Percentiles rank a stretch among this genome's conserved stretches.
These are phyloP conservation scores for Pediacus dermestoides DNA, from an alignment of 2,888 invertebrate species.

Conservation along the genomic window DNA sequence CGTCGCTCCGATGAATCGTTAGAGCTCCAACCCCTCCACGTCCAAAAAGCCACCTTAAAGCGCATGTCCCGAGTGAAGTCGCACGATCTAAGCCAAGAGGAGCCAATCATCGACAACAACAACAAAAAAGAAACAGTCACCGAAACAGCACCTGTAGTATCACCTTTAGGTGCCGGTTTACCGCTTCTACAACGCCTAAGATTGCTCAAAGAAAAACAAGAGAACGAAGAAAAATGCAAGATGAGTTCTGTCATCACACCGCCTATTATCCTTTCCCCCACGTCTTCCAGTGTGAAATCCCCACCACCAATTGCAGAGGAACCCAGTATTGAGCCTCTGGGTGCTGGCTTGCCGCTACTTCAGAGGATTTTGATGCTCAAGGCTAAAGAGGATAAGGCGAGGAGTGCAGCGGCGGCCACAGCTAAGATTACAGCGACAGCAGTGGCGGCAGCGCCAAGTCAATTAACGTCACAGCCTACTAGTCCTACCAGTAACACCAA, in stretches of 20 bases:
- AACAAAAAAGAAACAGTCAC: slow-evolving; percentile 40
- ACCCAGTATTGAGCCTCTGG: slow-evolving; percentile 58
- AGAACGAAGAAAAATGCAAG: slow-evolving; percentile 57
- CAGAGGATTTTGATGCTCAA: slow-evolving; percentile 73
- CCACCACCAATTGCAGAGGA: slow-evolving; percentile 50
- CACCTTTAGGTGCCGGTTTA: slow-evolving; percentile 79
- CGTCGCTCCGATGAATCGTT: slow-evolving; percentile 62
- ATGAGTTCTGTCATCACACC: slow-evolving; percentile 46
- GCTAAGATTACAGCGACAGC: slow-evolving; percentile 21
- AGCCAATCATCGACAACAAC: no score
- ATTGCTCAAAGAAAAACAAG: slow-evolving; percentile 80
- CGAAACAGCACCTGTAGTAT: slow-evolving; percentile 49
- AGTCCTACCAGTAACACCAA: slow-evolving; percentile 33
- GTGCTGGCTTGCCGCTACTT: slow-evolving; percentile 68
- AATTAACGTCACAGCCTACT: slow-evolving; percentile 33
- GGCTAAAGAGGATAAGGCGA: slow-evolving; percentile 63
- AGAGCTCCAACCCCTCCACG: slow-evolving; percentile 62
- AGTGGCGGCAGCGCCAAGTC: slow-evolving; percentile 23
- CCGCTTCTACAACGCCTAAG: slow-evolving; percentile 73
- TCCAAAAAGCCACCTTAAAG: slow-evolving; percentile 59
- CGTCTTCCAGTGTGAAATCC: slow-evolving; percentile 54
- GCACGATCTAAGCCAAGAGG: slow-evolving; percentile 61
- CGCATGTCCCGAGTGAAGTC: slow-evolving; percentile 74
- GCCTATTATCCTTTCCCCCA: slow-evolving; percentile 58
- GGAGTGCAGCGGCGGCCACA: slow-evolving; percentile 30